Percentiles rank a stretch among this genome's conserved stretches.
These are phyloP conservation scores for Cliona cf. orientalis DNA, from an alignment of 37 sponge, comb jelly and placozoan species.

Conservation along the genomic window DNA sequence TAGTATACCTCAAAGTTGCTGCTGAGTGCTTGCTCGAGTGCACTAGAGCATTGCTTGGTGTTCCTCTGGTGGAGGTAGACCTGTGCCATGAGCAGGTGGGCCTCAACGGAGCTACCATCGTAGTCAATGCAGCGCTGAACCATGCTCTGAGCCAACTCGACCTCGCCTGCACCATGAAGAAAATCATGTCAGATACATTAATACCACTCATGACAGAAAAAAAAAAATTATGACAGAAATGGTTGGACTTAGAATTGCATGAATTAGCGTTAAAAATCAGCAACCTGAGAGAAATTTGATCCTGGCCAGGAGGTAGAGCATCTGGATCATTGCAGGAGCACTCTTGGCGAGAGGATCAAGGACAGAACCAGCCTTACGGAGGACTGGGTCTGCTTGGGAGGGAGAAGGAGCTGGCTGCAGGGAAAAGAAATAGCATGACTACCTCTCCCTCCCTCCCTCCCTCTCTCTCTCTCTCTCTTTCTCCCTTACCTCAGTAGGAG, in stretches of 20 bases:
- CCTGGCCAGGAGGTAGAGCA: constrained; percentile 75
- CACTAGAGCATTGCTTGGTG: constrained; percentile 33
- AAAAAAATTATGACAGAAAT: too few species aligned
- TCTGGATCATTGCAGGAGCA: constrained; percentile 78
- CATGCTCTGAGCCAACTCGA: constrained; percentile 51
- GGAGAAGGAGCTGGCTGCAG: constrained; percentile 35
- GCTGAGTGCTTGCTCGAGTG: constrained; percentile 87
- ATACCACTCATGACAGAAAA: too few species aligned
- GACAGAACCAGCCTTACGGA: constrained; percentile 51
- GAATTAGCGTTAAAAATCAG: too few species aligned
- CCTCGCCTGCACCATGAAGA: constrained; percentile 80
- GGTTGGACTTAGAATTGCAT: too few species aligned
- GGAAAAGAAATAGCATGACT: background rate
- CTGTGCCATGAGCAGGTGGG: constrained; percentile 85
- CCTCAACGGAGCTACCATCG: constrained; percentile 63
- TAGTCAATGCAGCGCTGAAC: constrained; percentile 66
- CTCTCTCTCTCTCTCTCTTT: too few species aligned
- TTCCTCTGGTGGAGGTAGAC: constrained; percentile 70
- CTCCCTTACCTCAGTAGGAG: constrained; percentile 81
- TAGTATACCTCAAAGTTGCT: constrained; percentile 84
- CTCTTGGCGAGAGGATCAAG: constrained; percentile 72
- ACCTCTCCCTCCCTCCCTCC: background rate
- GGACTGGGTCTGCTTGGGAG: constrained; percentile 52
- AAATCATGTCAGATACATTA: too few species aligned
- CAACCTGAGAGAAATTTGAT: constrained; percentile 90